phyloP scores from a whole-genome alignment of 2,888 invertebrate species.

The Noctuana brunneofusca region DNA sequence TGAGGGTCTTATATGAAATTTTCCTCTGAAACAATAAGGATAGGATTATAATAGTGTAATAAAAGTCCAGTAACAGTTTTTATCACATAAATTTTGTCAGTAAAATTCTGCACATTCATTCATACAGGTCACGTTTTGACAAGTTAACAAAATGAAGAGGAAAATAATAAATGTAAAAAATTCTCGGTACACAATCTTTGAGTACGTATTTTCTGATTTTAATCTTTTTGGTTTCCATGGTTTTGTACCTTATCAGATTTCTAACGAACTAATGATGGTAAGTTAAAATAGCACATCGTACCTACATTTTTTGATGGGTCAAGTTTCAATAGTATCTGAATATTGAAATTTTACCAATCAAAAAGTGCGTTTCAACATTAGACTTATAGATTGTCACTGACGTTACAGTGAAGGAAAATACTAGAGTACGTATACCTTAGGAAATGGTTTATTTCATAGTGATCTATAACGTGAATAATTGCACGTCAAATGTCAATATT shows the following conservation, averaged over 20 bases:
- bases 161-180: slow-evolving; percentile 55
- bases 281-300: too few relatives aligned
- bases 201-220: not conserved
- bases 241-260: not conserved
- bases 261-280: not conserved
- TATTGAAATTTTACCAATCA: too few relatives aligned
- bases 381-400: too few relatives aligned
- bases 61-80: slow-evolving; percentile 27
- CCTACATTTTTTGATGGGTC: too few relatives aligned
- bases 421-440: too few relatives aligned
- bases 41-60: slow-evolving; percentile 21
- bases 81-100: slow-evolving; percentile 9
- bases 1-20: not conserved
- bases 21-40: slow-evolving; percentile 3
- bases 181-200: not conserved
- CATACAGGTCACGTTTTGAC: slow-evolving; percentile 43
- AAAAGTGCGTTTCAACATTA: too few relatives aligned
- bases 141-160: slow-evolving; percentile 46
- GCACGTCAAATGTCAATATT: not conserved
- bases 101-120: slow-evolving; percentile 31
- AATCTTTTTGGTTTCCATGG: not conserved
- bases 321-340: too few relatives aligned
- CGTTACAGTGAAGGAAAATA: too few relatives aligned
- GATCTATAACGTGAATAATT: too few relatives aligned
- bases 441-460: too few relatives aligned